Base-by-base conservation (phyloP, 2,888 invertebrate species). In the Cephus pygmeus region DNA sequence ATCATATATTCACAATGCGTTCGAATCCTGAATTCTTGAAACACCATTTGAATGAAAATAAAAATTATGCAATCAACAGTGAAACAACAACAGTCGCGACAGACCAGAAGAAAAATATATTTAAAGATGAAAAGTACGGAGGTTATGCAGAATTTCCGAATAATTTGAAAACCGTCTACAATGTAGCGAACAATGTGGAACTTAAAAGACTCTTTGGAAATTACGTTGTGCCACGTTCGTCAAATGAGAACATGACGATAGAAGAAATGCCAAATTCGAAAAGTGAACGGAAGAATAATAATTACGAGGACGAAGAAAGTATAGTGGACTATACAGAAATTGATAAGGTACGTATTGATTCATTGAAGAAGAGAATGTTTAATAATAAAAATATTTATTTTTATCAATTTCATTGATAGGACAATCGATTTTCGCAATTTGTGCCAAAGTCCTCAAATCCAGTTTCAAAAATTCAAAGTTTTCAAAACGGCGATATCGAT, bases 161-260 rank as follows among this genome's bases (percentile, higher is more conserved):
- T 2, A 79, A 76, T 73, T 73, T 78, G 35, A 75, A 80, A 35
- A 77, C 69, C 23, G 69, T 75, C 12, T 76, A 80, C 23, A 69
- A 76, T 15, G 71, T 1, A 23, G 9, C 56, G 23, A 56, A 56
- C 56, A 56, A 56, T 23, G 23, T 56, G 9, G 56, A 56, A 56
- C 23, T 23, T 23, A 9, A 56, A 56, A 56, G 23, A 2, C 23
- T 9, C 23, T 56, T 56, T 23, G 23, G 56, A 23, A 56, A 23
- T 23, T 6, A 15, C 56, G 56, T 23, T 23, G 56, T 23, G 2
- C 56, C 56, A 9, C 56, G 9, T 56, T 23, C 9, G 9, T 77
- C 4, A 77, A 76, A 75, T 80, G 80, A 79, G 76, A 79, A 6
- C 78, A 80, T 69, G 80, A 79, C 23, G 33, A 81, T 6, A 75